Conservation (phyloP, 92 coral and sea anemone species). For the Scolanthus callimorphus region DNA sequence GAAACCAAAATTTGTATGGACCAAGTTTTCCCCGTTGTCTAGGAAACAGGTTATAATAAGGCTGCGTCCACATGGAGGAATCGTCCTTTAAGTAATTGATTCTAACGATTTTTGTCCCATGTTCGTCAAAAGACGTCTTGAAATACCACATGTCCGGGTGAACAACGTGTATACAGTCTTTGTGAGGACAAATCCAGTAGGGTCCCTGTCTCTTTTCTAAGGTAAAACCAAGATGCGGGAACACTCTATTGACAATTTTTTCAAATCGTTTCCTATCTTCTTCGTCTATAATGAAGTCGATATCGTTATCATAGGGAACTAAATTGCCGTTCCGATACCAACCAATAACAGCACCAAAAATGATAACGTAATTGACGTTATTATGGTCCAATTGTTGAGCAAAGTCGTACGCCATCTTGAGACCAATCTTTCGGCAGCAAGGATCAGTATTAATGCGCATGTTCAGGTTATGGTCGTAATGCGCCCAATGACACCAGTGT, state of each 20-base stretch:
- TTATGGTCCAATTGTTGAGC: not conserved
- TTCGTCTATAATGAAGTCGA: conserved; percentile 7
- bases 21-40: conserved; percentile 10
- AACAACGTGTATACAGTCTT: not conserved
- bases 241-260: not conserved
- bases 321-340: conserved; percentile 10
- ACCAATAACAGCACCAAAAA: conserved; percentile 19
- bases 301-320: conserved; percentile 12
- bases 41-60: conserved; percentile 6
- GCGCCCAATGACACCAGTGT: not conserved
- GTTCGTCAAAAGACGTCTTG: not conserved
- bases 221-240: not conserved
- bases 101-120: not conserved
- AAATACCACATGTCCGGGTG: not conserved
- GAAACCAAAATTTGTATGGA: conserved; percentile 12
- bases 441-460: conserved; percentile 16
- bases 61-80: not conserved
- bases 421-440: conserved; percentile 7
- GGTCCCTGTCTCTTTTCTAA: not conserved
- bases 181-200: not conserved
- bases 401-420: not conserved
- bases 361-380: not conserved
- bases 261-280: not conserved
- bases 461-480: conserved; percentile 1
- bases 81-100: not conserved